Evolutionary conservation across 2,797 vertebrate species (phyloP).

Genomic region (Halcyon badia): DNA sequence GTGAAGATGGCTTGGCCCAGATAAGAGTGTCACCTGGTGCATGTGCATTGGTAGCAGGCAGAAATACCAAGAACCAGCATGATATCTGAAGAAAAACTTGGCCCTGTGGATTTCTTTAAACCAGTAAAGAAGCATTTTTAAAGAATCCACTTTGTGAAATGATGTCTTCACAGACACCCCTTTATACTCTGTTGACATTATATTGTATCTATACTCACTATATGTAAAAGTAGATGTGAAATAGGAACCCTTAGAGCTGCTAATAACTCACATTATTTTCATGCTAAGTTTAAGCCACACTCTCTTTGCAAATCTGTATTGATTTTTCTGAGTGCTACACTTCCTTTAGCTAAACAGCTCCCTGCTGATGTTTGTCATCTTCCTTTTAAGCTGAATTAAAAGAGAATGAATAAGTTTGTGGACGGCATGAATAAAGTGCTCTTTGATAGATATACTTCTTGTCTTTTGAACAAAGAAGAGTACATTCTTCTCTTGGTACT

Average conservation of each 20-base stretch:
- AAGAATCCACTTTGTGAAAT: neutral
- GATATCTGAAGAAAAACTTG: neutral
- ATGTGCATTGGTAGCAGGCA: neutral
- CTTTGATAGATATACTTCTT: conserved; percentile 17
- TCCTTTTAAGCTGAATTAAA: conserved; percentile 58
- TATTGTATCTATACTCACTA: neutral
- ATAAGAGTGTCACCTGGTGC: neutral
- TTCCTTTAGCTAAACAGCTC: conserved; percentile 56
- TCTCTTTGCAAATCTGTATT: conserved; percentile 69
- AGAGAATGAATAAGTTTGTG: conserved; percentile 51
- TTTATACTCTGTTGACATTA: neutral
- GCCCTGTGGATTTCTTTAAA: neutral
- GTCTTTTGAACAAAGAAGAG: conserved; percentile 10
- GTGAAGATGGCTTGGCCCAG: neutral
- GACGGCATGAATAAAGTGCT: conserved; percentile 6
- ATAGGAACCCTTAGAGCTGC: neutral
- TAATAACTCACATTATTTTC: conserved; percentile 20
- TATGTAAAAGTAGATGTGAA: neutral
- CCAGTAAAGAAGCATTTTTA: neutral
- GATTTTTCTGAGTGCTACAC: conserved; percentile 72
- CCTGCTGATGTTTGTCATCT: conserved; percentile 66
- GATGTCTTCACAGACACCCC: neutral
- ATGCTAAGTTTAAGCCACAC: neutral
- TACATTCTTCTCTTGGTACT: neutral
- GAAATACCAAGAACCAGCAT: neutral